Conservation (phyloP, 2,888 invertebrate genomes). For the Deilephila elpenor region DNA sequence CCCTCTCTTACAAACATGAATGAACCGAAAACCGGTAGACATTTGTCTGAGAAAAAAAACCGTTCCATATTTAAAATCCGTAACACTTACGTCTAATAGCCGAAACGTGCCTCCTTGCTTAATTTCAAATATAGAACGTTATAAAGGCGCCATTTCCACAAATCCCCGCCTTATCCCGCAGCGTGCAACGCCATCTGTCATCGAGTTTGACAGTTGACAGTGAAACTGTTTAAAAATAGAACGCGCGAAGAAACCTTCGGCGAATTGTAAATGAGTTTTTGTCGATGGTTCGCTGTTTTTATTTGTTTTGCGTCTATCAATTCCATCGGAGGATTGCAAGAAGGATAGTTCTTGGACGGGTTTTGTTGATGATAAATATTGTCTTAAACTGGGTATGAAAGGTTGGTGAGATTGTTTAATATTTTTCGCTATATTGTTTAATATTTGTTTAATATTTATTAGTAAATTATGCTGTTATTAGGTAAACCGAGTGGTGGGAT, state of each 20-base stretch:
- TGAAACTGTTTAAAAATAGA: slow-evolving; percentile 72
- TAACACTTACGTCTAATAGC: slow-evolving; percentile 55
- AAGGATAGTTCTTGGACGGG: slow-evolving; percentile 1
- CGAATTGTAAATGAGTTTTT: slow-evolving; percentile 17
- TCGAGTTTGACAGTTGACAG: slow-evolving; percentile 79
- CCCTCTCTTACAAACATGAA: slow-evolving; percentile 28
- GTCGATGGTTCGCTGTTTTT: slow-evolving; percentile 1
- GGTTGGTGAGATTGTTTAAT: neutral
- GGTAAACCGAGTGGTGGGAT: too few relatives aligned
- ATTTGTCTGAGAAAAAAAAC: slow-evolving; percentile 41
- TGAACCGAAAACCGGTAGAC: slow-evolving; percentile 34
- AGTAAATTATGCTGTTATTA: too few relatives aligned
- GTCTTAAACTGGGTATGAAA: neutral
- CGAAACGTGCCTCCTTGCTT: slow-evolving; percentile 60
- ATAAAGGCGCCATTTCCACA: slow-evolving; percentile 55
- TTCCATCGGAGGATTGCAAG: neutral
- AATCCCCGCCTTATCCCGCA: slow-evolving; percentile 57
- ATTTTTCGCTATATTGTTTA: too few relatives aligned
- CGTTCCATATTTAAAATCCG: slow-evolving; percentile 52
- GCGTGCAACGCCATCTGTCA: slow-evolving; percentile 77
- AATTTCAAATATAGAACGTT: slow-evolving; percentile 63
- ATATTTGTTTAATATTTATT: too few relatives aligned
- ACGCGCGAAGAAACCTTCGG: slow-evolving; percentile 38
- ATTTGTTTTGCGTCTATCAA: slow-evolving; percentile 12
- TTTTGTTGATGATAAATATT: slow-evolving; percentile 13